These are phyloP conservation scores for Drosophila recens DNA, from an alignment of 2,888 invertebrate genomes.

Conservation along the genomic window DNA sequence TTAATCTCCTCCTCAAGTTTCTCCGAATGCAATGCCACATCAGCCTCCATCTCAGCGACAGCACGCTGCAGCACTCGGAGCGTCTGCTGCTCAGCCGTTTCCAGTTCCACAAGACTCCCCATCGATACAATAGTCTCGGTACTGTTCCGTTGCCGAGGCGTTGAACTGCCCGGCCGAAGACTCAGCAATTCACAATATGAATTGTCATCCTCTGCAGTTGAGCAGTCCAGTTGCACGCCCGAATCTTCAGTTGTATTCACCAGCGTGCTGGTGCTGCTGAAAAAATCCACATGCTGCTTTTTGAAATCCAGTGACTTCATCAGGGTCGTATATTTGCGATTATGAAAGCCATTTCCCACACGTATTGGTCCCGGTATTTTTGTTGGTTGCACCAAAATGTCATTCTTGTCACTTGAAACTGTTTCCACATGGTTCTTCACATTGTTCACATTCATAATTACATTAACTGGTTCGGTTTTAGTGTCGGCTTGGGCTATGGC, in stretches of 20 bases:
- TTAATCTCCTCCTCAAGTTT: slow-evolving; percentile 31
- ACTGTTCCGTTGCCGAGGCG: slow-evolving; percentile 3
- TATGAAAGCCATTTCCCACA: slow-evolving; percentile 13
- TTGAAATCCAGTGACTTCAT: slow-evolving; percentile 11
- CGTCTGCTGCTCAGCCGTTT: slow-evolving; percentile 54
- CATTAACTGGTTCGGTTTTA: background rate
- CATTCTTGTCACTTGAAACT: background rate
- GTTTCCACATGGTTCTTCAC: background rate
- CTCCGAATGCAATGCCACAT: slow-evolving; percentile 44
- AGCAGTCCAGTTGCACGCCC: slow-evolving; percentile 49
- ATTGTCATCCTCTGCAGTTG: slow-evolving; percentile 27
- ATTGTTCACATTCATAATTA: slow-evolving; percentile 7
- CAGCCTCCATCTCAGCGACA: slow-evolving; percentile 72
- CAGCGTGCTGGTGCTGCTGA: slow-evolving; percentile 1
- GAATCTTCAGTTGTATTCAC: slow-evolving; percentile 45
- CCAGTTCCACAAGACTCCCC: slow-evolving; percentile 30
- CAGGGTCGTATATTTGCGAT: slow-evolving; percentile 47
- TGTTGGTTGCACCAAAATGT: slow-evolving; percentile 27
- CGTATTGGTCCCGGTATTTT: slow-evolving; percentile 54
- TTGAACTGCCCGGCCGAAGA: slow-evolving; percentile 4
- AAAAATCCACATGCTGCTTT: slow-evolving; percentile 1
- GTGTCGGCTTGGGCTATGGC: slow-evolving; percentile 3
- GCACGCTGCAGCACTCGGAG: slow-evolving; percentile 61
- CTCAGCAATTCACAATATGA: slow-evolving; percentile 5
- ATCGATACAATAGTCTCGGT: slow-evolving; percentile 6